Evolutionary conservation across 1,140 invertebrate genomes (phyloP).

Genomic region (Drosophila nikananu): DNA sequence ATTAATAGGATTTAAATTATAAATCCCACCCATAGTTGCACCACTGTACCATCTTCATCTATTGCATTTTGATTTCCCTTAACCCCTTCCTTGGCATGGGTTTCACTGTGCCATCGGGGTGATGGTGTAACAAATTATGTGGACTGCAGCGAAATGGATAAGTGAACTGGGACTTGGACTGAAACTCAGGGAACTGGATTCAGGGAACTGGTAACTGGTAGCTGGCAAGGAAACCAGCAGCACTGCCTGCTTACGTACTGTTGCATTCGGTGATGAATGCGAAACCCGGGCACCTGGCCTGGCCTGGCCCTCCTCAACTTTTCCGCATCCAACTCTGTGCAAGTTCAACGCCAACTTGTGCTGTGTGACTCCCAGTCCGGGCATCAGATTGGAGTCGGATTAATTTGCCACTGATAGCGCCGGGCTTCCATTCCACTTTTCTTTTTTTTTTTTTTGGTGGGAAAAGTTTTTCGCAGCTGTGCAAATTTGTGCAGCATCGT

Average conservation of each 20-base stretch:
- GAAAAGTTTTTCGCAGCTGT: slow-evolving; percentile 54
- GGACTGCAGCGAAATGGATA: slow-evolving; percentile 66
- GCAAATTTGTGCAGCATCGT: slow-evolving; percentile 60
- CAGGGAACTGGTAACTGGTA: slow-evolving; percentile 7
- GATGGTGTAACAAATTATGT: slow-evolving; percentile 57
- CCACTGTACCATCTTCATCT: background rate
- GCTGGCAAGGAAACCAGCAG: slow-evolving; percentile 14
- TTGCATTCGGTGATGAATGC: slow-evolving; percentile 68
- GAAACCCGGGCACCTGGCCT: slow-evolving; percentile 37
- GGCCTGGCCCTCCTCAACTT: slow-evolving; percentile 5
- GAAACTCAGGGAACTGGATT: slow-evolving; percentile 14
- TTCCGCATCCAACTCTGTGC: slow-evolving; percentile 23
- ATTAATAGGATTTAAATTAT: background rate
- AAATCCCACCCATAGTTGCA: too few relatives aligned
- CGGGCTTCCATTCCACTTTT: slow-evolving; percentile 22
- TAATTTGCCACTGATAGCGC: slow-evolving; percentile 63
- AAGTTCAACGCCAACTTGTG: slow-evolving; percentile 33
- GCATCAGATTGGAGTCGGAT: slow-evolving; percentile 57
- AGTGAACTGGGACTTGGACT: slow-evolving; percentile 68
- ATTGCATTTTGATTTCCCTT: background rate
- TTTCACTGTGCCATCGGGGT: slow-evolving; percentile 5
- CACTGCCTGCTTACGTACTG: slow-evolving; percentile 21
- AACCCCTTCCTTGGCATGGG: background rate
- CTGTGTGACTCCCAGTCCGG: slow-evolving; percentile 37
- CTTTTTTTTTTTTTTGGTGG: slow-evolving; percentile 20